Evolutionary conservation across 2,888 invertebrate genomes (phyloP), one percentile per base, ranked within the genome.

Genomic region (Portevinia maculata): DNA sequence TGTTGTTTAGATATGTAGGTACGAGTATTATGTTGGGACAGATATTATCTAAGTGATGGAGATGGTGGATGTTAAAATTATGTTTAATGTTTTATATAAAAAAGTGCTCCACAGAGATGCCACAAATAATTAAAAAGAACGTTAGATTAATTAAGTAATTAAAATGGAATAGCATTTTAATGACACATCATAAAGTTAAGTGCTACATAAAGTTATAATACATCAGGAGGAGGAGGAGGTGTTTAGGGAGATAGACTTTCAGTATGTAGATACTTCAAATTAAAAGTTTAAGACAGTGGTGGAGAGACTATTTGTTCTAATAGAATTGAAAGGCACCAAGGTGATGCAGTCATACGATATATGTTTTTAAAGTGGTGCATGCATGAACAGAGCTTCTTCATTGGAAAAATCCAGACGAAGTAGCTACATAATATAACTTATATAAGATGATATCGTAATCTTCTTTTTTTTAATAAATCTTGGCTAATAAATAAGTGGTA

Each of bases 111-210:
- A 44, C 44, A 19, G 19, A 44, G 48, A 48, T 48, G 48, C n/a
- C 13, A 21, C 4, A 13, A 48, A 48, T 24, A 48, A 48, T 24
- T 24, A 24, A 24, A 48, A 48, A 28, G 24, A n/a, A 17, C 11
- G 48, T 13, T 0, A n/a, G 48, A 52, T 52, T 32, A 11, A 15
- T 32, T 32, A 52, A 32, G 52, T 30, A 32, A 52, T 30, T 19
- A 44, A 39, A 62, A 62, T 24, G 44, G 44, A 44, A 60, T 44
- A n/a, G 19, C 34, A 34, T 48, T 34, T 62, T 62, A 62, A 46
- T 24, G n/a, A 46, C 44, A 46, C 44, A 17, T 46, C 44, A 46
- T 32, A 60, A 60, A 55, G 21, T 37, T 55, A 37, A 37, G 37
- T 37, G 37, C 37, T 55, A 37, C 19, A 19, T 55, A 24, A 37